These are phyloP conservation scores for Lipotes vexillifer DNA, from an alignment of 2,113 vertebrate species.

Conservation along the genomic window DNA sequence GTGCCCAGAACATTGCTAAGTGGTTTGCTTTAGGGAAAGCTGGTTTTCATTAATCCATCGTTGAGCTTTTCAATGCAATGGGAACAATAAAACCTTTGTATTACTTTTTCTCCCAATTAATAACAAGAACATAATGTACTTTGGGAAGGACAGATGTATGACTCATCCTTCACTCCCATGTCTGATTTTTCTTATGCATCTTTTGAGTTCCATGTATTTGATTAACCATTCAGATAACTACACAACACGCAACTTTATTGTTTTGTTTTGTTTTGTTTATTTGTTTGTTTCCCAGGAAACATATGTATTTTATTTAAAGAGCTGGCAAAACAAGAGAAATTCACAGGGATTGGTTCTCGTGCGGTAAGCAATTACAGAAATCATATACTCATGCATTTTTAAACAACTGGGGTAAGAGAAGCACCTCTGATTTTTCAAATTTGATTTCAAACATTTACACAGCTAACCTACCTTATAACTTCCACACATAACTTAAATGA, in stretches of 20 bases:
- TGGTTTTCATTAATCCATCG: constrained; percentile 34
- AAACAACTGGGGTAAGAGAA: neutral
- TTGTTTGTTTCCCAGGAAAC: neutral
- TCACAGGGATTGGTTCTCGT: neutral
- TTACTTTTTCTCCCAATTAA: constrained; percentile 21
- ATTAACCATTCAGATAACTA: neutral
- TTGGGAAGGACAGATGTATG: neutral
- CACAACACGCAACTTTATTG: neutral
- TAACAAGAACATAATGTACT: constrained; percentile 21
- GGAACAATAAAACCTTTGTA: constrained; percentile 24
- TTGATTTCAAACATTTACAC: constrained; percentile 5
- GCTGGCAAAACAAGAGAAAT: neutral
- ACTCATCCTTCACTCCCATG: neutral
- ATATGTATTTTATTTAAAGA: constrained; percentile 9
- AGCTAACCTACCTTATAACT: neutral
- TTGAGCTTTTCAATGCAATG: neutral
- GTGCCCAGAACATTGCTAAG: constrained; percentile 58
- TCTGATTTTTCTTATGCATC: neutral
- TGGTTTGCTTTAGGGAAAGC: constrained; percentile 47
- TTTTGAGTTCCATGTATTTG: neutral
- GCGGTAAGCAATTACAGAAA: neutral
- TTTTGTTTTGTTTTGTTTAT: neutral
- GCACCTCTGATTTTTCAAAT: neutral
- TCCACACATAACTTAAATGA: neutral
- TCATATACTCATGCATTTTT: neutral